Conservation (phyloP, 2,113 vertebrate genomes). For the Nothobranchius kuhntae region DNA sequence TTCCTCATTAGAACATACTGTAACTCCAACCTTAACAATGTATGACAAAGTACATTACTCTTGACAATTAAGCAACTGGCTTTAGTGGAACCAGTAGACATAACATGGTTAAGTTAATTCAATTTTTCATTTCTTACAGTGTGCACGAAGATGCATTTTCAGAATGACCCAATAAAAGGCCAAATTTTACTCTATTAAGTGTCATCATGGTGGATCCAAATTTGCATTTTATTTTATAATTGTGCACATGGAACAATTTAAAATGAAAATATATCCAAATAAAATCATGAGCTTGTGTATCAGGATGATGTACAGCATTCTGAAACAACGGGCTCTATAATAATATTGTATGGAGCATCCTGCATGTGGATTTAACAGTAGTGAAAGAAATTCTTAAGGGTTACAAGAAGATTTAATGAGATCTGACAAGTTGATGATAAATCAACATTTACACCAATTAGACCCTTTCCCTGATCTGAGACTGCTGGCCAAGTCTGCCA, state of each 20-base stretch:
- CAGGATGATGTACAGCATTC: neutral
- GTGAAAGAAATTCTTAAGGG: slow-evolving; percentile 2
- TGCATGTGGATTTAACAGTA: slow-evolving; percentile 17
- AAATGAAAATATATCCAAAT: neutral
- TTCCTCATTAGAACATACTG: too few relatives aligned
- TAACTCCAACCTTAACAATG: too few relatives aligned
- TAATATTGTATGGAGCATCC: neutral
- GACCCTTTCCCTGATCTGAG: slow-evolving; percentile 12
- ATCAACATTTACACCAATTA: slow-evolving; percentile 48
- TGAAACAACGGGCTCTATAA: neutral
- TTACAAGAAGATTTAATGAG: slow-evolving; percentile 33
- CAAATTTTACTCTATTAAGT: neutral
- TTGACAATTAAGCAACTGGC: too few relatives aligned
- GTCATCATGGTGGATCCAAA: neutral
- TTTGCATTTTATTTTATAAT: neutral
- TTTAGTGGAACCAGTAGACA: too few relatives aligned
- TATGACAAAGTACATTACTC: too few relatives aligned
- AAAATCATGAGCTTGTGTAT: neutral
- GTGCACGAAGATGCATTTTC: slow-evolving; percentile 1
- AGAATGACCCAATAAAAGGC: neutral
- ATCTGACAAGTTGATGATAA: slow-evolving; percentile 50
- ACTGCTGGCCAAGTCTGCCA: slow-evolving; percentile 49
- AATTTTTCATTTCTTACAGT: too few relatives aligned
- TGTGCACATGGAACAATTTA: neutral
- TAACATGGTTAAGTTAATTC: too few relatives aligned